phyloP scores from a whole-genome alignment of 2,797 vertebrate genomes.

The Potorous gilbertii region DNA sequence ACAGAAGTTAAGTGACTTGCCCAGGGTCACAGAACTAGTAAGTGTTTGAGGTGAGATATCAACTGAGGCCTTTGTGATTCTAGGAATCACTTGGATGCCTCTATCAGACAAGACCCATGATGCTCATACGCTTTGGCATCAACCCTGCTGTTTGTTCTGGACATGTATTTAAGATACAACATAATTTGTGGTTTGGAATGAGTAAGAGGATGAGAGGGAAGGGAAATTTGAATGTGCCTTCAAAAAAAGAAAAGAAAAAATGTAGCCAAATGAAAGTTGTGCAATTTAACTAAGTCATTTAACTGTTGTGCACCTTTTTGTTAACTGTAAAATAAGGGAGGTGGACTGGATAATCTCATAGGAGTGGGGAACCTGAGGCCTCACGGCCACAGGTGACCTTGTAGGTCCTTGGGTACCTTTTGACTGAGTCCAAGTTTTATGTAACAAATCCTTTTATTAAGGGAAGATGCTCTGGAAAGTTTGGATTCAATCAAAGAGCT shows the following conservation, averaged over 20 bases:
- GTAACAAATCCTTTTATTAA: too few relatives aligned
- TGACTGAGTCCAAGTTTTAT: too few relatives aligned
- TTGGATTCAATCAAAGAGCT: too few relatives aligned
- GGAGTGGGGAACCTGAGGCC: too few relatives aligned
- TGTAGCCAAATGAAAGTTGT: slow-evolving; percentile 47
- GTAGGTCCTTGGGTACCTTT: too few relatives aligned
- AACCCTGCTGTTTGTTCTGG: slow-evolving; percentile 84
- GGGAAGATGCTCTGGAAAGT: too few relatives aligned
- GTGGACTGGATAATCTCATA: background rate
- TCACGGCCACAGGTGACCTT: too few relatives aligned
- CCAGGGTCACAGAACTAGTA: background rate
- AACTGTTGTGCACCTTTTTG: background rate
- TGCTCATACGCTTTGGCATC: slow-evolving; percentile 78
- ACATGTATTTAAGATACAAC: slow-evolving; percentile 81
- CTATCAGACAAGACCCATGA: slow-evolving; percentile 83
- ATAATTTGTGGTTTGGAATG: slow-evolving; percentile 74
- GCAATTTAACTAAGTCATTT: slow-evolving; percentile 27
- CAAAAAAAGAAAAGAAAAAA: slow-evolving; percentile 33
- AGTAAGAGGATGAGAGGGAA: slow-evolving; percentile 67
- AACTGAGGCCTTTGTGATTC: background rate
- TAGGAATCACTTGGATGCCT: background rate
- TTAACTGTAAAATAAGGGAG: background rate
- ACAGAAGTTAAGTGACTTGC: background rate
- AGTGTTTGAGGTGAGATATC: background rate
- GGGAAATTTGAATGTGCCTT: slow-evolving; percentile 65